Evolutionary conservation across 2,888 invertebrate genomes (phyloP).

Genomic region (Spisula solida): DNA sequence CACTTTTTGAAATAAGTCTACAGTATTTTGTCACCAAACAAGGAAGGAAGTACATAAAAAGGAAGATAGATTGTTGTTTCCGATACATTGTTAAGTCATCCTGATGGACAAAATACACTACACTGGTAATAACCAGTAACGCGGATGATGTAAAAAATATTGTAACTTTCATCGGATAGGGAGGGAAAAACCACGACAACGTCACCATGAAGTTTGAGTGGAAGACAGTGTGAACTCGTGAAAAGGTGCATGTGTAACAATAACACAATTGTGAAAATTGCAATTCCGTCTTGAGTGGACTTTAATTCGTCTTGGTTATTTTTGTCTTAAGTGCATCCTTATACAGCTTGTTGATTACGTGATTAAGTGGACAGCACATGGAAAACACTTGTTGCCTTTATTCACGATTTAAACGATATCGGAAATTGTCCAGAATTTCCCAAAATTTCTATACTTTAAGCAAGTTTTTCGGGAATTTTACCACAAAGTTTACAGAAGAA

Average conservation of each 20-base stretch:
- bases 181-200: not conserved
- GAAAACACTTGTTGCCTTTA: not conserved
- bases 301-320: not conserved
- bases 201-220: constrained; percentile 45
- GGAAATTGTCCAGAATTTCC: not conserved
- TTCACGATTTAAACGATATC: not conserved
- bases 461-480: not conserved
- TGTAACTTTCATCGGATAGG: not conserved
- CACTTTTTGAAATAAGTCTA: too few relatives aligned
- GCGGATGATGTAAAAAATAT: constrained; percentile 4
- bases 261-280: constrained; percentile 23
- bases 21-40: too few relatives aligned
- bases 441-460: not conserved
- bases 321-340: not conserved
- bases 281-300: not conserved
- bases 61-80: too few relatives aligned
- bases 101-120: not conserved
- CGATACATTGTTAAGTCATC: not conserved
- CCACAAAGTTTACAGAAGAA: not conserved
- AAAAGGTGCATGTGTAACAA: constrained; percentile 25
- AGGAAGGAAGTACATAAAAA: too few relatives aligned
- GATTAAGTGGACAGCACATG: not conserved
- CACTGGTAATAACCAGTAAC: not conserved
- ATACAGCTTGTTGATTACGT: not conserved
- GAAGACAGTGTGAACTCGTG: constrained; percentile 34